These are phyloP conservation scores for Drusus annulatus DNA, from an alignment of 1,140 invertebrate genomes.

Conservation along the genomic window DNA sequence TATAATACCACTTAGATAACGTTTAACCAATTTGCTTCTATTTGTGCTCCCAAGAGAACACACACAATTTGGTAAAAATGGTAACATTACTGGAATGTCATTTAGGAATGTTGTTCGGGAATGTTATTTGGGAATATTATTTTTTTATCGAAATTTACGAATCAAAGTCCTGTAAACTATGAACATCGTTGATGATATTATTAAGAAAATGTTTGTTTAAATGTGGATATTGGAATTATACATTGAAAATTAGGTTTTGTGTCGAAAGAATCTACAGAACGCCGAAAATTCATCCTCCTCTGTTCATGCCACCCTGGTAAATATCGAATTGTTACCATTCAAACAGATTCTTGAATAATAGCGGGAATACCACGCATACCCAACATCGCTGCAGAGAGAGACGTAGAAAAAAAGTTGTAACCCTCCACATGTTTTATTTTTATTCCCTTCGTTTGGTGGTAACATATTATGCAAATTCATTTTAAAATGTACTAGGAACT, in stretches of 20 bases:
- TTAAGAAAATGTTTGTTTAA: background rate
- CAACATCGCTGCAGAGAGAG: background rate
- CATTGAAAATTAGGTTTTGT: too few relatives aligned
- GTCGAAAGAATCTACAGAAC: background rate
- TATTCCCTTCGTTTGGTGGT: background rate
- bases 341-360: conserved; percentile 11
- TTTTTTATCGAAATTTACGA: too few relatives aligned
- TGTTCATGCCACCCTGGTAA: background rate
- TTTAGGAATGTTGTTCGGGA: too few relatives aligned
- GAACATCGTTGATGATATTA: background rate
- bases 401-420: background rate
- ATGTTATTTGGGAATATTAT: too few relatives aligned
- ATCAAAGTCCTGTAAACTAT: background rate
- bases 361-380: background rate
- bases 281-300: background rate
- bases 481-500: conserved; percentile 11
- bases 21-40: too few relatives aligned
- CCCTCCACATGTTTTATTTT: background rate
- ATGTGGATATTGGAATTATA: too few relatives aligned
- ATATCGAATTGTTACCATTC: conserved; percentile 23
- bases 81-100: too few relatives aligned
- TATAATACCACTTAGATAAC: too few relatives aligned
- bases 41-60: too few relatives aligned
- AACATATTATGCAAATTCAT: conserved; percentile 15
- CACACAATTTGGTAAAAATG: too few relatives aligned